phyloP scores from a whole-genome alignment of 2,113 vertebrate species.

The Gorsachius goisagi region DNA sequence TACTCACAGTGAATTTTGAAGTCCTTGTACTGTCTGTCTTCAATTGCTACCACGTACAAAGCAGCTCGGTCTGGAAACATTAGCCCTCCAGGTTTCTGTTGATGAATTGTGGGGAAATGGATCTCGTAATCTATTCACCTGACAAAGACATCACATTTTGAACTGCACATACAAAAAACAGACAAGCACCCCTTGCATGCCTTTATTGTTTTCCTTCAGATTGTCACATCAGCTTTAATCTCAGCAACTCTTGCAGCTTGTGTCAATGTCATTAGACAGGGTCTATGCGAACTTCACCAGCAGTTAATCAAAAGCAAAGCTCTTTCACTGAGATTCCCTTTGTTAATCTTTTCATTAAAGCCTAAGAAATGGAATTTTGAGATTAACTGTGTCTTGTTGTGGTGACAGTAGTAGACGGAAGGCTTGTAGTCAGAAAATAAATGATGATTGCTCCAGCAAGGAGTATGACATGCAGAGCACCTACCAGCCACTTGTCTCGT shows the following conservation, averaged over 20 bases:
- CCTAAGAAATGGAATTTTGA: not conserved
- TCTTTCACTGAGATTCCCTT: not conserved
- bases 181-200: slow-evolving; percentile 70
- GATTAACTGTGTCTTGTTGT: not conserved
- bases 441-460: not conserved
- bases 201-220: slow-evolving; percentile 49
- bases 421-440: not conserved
- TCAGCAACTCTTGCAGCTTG: slow-evolving; percentile 21
- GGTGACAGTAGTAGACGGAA: not conserved
- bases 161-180: slow-evolving; percentile 78
- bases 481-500: slow-evolving; percentile 98
- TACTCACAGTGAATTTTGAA: slow-evolving; percentile 99
- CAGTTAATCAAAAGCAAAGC: slow-evolving; percentile 10
- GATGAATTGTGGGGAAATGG: slow-evolving; percentile 84
- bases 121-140: slow-evolving; percentile 85
- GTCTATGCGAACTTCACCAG: not conserved
- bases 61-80: slow-evolving; percentile 99
- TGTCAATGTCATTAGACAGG: not conserved
- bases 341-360: not conserved
- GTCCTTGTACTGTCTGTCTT: slow-evolving; percentile 98
- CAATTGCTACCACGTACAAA: slow-evolving; percentile 95
- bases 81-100: slow-evolving; percentile 96
- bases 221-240: slow-evolving; percentile 46
- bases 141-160: slow-evolving; percentile 87
- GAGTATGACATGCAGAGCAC: slow-evolving; percentile 47